Base-by-base conservation (phyloP, 1,140 invertebrate genomes). In the Arion vulgaris region DNA sequence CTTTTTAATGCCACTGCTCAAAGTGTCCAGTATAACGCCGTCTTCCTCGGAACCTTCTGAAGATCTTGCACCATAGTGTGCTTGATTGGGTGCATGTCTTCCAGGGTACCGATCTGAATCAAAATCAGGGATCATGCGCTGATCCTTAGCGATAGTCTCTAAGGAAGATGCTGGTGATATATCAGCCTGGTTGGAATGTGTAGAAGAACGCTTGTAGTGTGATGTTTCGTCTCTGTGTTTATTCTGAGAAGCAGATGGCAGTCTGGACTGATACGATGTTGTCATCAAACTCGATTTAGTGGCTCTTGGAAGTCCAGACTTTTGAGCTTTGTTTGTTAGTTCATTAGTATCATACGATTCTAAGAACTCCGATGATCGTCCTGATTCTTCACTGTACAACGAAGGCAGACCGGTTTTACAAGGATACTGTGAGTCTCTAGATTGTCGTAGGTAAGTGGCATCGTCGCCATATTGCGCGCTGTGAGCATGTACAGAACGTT, bases 1-100 rank as follows among this genome's bases (percentile, higher is more conserved):
- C 53, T 87, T 83, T 53, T 87, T 84, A 41, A 87, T 75, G 15
- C 77, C 78, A 51, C 69, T 51, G 73, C 82, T 87, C 23, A 87
- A 72, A 19, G 51, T 66, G 36, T 80, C 57, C n/a, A 69, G 57
- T 9, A 66, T 28, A 39, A 23, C 38, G 32, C 15, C 32, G 23
- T 82, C 69, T 28, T 45, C 80, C 4, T 81, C 79, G 4, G 73
- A 71, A n/a, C 79, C 66, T 45, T 81, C 81, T 13, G 74, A 76
- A 13, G 53, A 39, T 7, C 17, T 62, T 69, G 38, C n/a, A 36
- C 45, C 23, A 41, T 34, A 53, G 32, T 26, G 28, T 26, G 4
- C 17, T 15, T 38, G 34, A 17, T 9, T 17, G 17, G 69, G 69
- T 32, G 69, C 9, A 41, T 13, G 15, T 36, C 39, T 41, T 9